Evolutionary conservation across 2,888 invertebrate species (phyloP).

Genomic region (Stenodema calcarata): DNA sequence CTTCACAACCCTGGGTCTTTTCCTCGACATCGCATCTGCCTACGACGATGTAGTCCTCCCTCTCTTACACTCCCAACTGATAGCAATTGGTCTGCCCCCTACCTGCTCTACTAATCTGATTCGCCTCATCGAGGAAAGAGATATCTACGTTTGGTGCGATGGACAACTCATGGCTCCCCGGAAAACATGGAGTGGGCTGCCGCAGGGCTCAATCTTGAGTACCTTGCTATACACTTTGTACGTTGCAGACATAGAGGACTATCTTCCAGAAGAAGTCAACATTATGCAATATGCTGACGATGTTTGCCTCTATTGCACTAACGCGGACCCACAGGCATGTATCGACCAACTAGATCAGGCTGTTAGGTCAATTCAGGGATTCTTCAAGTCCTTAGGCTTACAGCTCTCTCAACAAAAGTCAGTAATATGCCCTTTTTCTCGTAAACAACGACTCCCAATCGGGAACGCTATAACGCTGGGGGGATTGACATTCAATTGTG

Average conservation of each 20-base stretch:
- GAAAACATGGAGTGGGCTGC: background rate
- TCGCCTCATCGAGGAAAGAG: background rate
- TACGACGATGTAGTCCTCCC: constrained; percentile 9
- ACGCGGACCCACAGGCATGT: background rate
- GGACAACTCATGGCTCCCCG: background rate
- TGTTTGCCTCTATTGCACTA: background rate
- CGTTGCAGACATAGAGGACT: constrained; percentile 5
- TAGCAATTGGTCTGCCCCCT: background rate
- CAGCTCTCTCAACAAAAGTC: background rate
- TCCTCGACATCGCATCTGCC: constrained; percentile 11
- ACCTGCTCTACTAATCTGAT: background rate
- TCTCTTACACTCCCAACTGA: background rate
- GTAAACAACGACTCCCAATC: background rate
- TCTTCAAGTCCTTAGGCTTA: background rate
- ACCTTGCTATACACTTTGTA: background rate
- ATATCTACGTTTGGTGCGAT: background rate
- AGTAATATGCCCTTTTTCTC: background rate
- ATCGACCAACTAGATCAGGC: background rate
- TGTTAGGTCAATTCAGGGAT: background rate
- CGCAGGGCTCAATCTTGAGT: background rate
- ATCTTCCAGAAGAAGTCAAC: background rate
- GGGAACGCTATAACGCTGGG: background rate
- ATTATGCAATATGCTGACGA: constrained; percentile 14
- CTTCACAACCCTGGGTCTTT: background rate
- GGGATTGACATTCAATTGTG: background rate